Base-by-base conservation (phyloP, 2,888 invertebrate species). In the Peribatodes rhomboidaria region DNA sequence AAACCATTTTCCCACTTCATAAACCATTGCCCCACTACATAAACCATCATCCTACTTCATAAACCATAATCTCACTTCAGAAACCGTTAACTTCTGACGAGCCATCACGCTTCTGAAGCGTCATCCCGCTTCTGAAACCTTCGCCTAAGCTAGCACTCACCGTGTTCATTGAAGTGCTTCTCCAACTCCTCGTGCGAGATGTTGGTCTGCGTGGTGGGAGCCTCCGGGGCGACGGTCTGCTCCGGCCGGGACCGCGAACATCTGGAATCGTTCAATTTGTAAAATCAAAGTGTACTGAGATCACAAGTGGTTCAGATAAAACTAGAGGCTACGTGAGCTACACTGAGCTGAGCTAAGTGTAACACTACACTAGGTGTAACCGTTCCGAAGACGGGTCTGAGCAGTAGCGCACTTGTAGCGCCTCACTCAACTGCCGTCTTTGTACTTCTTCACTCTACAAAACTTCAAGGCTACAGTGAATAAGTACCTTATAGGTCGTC, bases 181-280 rank as follows among this genome's bases (percentile, higher is more conserved):
- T 98, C 98, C 72, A 97, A 95, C 83, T 98, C 98, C 58, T 97
- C 97, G 87, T 98, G 98, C 58, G 97, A 96, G 94, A 97, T 95
- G 58, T 87, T 86, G 0, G 88, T 84, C 78, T 96, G 96, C 0
- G 96, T 95, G 75, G 95, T 80, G 84, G 96, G 78, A 77, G 94
- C 76, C 86, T 95, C 80, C 82, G 89, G 74, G 81, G 85, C 85
- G 41, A 85, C 83, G 0, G 85, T 82, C 69, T 86, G 84, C 54
- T 88, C 88, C 1, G 89, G 88, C 0, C 88, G 76, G n/a, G 89
- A 82, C 0, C 91, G 88, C 64, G 92, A 92, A 81, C 93, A 93
- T 81, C 92, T 93, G 71, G 0, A 39, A 44, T 33, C 2, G 13
- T 13, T 27, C 31, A 1, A 27, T 8, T 27, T 27, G 8, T 47